Conservation (phyloP, 1,140 invertebrate genomes). For the Camponotus pennsylvanicus region DNA sequence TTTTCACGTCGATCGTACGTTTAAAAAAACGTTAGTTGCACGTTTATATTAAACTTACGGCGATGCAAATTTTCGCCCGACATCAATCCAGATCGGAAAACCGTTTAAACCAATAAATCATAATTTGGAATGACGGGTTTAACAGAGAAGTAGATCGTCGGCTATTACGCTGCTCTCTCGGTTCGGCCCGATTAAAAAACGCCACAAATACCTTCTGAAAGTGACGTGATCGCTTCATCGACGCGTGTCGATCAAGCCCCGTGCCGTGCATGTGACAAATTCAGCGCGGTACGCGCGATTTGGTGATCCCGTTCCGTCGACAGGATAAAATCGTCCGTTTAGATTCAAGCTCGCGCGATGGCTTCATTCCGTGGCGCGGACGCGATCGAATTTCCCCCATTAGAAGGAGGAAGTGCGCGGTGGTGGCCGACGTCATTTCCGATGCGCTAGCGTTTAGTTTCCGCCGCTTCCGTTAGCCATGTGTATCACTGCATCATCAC, state of each 20-base stretch:
- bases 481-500: conserved; percentile 77
- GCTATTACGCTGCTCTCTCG: conserved; percentile 32
- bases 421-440: conserved; percentile 82
- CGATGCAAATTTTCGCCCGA: conserved; percentile 41
- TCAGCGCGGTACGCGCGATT: conserved; percentile 49
- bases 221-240: conserved; percentile 33
- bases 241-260: conserved; percentile 39
- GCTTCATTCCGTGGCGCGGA: conserved; percentile 43
- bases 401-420: conserved; percentile 74
- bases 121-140: conserved; percentile 49
- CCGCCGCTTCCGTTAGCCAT: conserved; percentile 79
- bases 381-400: conserved; percentile 75
- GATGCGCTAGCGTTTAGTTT: conserved; percentile 82
- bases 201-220: conserved; percentile 52
- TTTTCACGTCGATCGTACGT: conserved; percentile 11
- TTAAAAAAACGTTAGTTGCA: not conserved
- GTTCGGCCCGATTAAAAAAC: conserved; percentile 47
- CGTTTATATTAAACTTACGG: not conserved
- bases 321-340: conserved; percentile 63
- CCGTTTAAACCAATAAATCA: conserved; percentile 52
- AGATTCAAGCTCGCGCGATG: conserved; percentile 56
- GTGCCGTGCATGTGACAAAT: conserved; percentile 44
- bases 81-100: conserved; percentile 36
- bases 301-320: conserved; percentile 38
- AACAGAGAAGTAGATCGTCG: conserved; percentile 23